Evolutionary conservation across 2,888 invertebrate genomes (phyloP).

Genomic region (Liodrosophila aerea): DNA sequence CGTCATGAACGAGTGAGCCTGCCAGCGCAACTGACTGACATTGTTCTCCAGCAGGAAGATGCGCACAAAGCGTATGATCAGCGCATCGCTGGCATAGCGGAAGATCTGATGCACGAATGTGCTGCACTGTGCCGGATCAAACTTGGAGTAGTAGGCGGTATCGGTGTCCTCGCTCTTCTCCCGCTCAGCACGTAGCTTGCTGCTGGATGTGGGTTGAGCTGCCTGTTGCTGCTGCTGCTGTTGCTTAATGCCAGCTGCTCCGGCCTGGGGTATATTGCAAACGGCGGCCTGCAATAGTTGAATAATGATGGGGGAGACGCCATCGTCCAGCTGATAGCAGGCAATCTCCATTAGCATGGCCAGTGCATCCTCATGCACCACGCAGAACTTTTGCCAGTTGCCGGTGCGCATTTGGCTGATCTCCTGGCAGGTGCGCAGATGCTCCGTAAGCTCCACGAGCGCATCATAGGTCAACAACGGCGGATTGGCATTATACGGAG

Average conservation of each 20-base stretch:
- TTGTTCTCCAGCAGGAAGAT: slow-evolving; percentile 97
- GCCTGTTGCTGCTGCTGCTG: slow-evolving; percentile 43
- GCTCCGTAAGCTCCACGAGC: slow-evolving; percentile 96
- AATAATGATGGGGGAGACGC: slow-evolving; percentile 94
- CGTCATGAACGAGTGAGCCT: slow-evolving; percentile 93
- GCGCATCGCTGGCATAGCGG: slow-evolving; percentile 84
- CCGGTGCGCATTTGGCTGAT: slow-evolving; percentile 94
- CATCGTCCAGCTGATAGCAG: slow-evolving; percentile 92
- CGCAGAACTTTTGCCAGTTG: slow-evolving; percentile 97
- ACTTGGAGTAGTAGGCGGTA: slow-evolving; percentile 84
- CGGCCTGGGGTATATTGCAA: slow-evolving; percentile 83
- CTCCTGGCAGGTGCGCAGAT: slow-evolving; percentile 96
- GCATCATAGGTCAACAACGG: slow-evolving; percentile 91
- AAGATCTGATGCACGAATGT: slow-evolving; percentile 88
- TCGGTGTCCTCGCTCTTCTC: slow-evolving; percentile 88
- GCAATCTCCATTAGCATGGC: slow-evolving; percentile 92
- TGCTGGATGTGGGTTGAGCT: slow-evolving; percentile 18
- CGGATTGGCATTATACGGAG: slow-evolving; percentile 71
- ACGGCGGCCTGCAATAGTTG: slow-evolving; percentile 95
- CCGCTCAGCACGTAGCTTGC: slow-evolving; percentile 84
- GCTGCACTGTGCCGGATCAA: slow-evolving; percentile 87
- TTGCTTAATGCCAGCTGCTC: slow-evolving; percentile 40
- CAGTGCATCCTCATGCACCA: slow-evolving; percentile 88
- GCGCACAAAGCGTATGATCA: slow-evolving; percentile 88
- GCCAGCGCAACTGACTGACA: slow-evolving; percentile 96